phyloP scores from a whole-genome alignment of 1,140 invertebrate species.

The Drosophila ficusphila region DNA sequence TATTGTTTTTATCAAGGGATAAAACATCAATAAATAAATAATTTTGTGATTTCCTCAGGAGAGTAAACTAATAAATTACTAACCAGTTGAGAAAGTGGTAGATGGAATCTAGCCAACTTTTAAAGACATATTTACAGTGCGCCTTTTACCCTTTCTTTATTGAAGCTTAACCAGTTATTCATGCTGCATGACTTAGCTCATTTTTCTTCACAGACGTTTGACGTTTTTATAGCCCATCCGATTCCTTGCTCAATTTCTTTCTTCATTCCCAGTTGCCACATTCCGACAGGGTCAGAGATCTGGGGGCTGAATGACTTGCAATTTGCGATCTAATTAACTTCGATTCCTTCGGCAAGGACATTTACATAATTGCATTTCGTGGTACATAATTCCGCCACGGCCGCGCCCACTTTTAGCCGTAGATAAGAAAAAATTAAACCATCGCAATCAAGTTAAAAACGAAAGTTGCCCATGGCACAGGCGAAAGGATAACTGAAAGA shows the following conservation, averaged over 20 bases:
- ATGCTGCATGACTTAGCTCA: conserved; percentile 24
- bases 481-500: conserved; percentile 44
- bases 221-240: conserved; percentile 54
- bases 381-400: conserved; percentile 61
- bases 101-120: not conserved
- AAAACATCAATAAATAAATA: too few species aligned
- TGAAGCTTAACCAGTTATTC: conserved; percentile 19
- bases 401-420: conserved; percentile 37
- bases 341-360: conserved; percentile 68
- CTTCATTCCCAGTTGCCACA: conserved; percentile 42
- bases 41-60: too few species aligned
- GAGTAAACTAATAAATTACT: too few species aligned
- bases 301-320: conserved; percentile 59
- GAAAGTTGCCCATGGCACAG: conserved; percentile 47
- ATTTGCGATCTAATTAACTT: conserved; percentile 81
- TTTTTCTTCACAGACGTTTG: conserved; percentile 47
- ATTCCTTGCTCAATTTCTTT: conserved; percentile 62
- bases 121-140: too few species aligned
- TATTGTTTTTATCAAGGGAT: too few species aligned
- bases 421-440: conserved; percentile 39
- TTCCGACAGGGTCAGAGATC: conserved; percentile 29
- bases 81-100: too few species aligned
- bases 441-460: conserved; percentile 65
- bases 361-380: conserved; percentile 80
- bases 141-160: not conserved